Base-by-base conservation (phyloP, 2,797 vertebrate genomes). In the Muscicapa striata region DNA sequence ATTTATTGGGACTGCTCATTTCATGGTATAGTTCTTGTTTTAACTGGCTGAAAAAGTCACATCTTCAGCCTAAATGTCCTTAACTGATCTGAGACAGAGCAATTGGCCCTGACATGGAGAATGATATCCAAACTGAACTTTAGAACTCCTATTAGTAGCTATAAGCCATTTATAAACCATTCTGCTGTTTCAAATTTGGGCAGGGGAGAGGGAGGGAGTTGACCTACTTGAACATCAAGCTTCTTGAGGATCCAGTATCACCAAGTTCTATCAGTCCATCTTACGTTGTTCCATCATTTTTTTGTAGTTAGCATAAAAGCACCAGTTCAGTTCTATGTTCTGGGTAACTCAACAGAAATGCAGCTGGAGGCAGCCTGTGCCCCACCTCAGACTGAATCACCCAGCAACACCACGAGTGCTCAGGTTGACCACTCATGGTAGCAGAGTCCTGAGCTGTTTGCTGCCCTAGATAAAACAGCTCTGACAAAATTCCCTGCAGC, bases 381-480 rank as follows among this genome's bases (percentile, higher is more conserved):
- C 51, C 30, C 26, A 3, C 48, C 13, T 69, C 29, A 9, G 55
- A 10, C 17, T 49, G 52, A 45, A 46, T 54, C n/a, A 68, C 48
- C 19, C 45, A 70, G 57, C 38, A 46, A 4, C 32, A 43, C 22
- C 38, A 10, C 0, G 0, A n/a, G 23, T 0, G 0, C n/a, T 58
- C 51, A 43, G 43, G 20, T 3, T 2, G 4, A 29, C 64, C 3
- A 0, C 26, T 66, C 13, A 1, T 3, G 38, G 54, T 3, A 68
- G 22, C 54, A 64, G 40, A 43, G 16, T 55, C 45, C 36, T 20
- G 15, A 55, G 48, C 2, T 24, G 3, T 72, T 87, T 77, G 34
- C 67, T 80, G 61, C 45, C 52, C 54, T 32, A 10, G 27, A 48
- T 34, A 30, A 67, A 89, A 38, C 11, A 64, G 38, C 2, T 6